Base-by-base conservation (phyloP, 1,140 invertebrate genomes). In the Cyphomyrmex costatus region DNA sequence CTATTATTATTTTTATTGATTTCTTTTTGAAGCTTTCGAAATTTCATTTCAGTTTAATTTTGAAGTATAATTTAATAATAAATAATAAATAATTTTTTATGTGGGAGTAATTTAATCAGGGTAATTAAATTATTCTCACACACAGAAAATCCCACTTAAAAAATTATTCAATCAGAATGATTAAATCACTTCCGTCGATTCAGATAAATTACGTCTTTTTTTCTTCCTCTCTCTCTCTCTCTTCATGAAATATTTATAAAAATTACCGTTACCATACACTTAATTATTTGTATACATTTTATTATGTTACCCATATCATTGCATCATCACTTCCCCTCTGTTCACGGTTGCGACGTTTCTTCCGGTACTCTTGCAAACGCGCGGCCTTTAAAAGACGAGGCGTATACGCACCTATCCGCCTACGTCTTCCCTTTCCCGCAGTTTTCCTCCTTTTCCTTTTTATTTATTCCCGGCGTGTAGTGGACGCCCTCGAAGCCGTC, bases 361-460 rank as follows among this genome's bases (percentile, higher is more conserved):
- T 82, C 51, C 36, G 51, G 51, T 60, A 82, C n/a, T 82, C 19
- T 58, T 36, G 36, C 33, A 33, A 66, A 7, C 8, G 46, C 16
- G 36, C 21, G 16, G 42, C 36, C 21, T 58, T 12, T 3, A 36
- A 42, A 71, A 58, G 33, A 58, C 65, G 79, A 82, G 19, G 19
- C 51, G 66, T 36, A 30, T 58, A 71, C 33, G 51, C 53, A 24
- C 36, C 66, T 73, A 46, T 73, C 65, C 79, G 79, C 79, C 79
- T 46, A 82, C 66, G 16, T 73, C 51, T 71, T 71, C 21, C 19
- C 33, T 58, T 79, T 65, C 49, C 61, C 42, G 49, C 12, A 10
- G n/a, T 74, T 76, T 77, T 36, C 71, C 42, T 33, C 27, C 42
- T 61, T 74, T 83, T 46, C 53, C 36, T 84, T 84, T 84, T 84